phyloP scores from a whole-genome alignment of 2,797 vertebrate genomes.

The Bradypodion ventrale region DNA sequence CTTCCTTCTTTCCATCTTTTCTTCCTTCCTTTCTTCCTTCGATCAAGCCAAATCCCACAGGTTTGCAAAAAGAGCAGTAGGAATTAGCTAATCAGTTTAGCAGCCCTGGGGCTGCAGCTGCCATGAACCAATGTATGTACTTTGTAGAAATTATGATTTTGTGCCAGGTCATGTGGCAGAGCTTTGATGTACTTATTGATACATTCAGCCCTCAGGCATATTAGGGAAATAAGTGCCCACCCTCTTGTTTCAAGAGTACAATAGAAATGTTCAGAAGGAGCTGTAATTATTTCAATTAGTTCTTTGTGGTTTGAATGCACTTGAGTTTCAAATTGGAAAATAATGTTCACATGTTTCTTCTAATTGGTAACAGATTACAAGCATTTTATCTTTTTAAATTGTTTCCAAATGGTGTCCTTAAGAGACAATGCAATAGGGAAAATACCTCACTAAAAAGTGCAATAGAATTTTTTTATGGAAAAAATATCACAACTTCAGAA shows the following conservation, averaged over 20 bases:
- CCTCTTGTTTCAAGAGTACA: slow-evolving; percentile 57
- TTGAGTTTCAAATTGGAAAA: slow-evolving; percentile 82
- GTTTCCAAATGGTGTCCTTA: slow-evolving; percentile 75
- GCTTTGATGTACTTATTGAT: slow-evolving; percentile 67
- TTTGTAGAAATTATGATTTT: slow-evolving; percentile 19
- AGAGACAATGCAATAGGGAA: slow-evolving; percentile 41
- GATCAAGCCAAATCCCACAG: slow-evolving; percentile 1
- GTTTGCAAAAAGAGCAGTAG: slow-evolving; percentile 31
- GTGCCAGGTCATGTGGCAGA: slow-evolving; percentile 9
- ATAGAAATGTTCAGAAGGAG: slow-evolving; percentile 71
- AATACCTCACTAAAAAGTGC: slow-evolving; percentile 6
- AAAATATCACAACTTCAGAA: slow-evolving; percentile 28
- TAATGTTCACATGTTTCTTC: slow-evolving; percentile 77
- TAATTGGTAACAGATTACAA: slow-evolving; percentile 79
- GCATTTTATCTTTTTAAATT: slow-evolving; percentile 74
- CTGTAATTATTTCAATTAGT: slow-evolving; percentile 85
- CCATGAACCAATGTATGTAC: neutral
- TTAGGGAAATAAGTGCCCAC: slow-evolving; percentile 29
- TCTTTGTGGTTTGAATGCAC: slow-evolving; percentile 76
- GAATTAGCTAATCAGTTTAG: slow-evolving; percentile 14
- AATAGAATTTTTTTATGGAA: neutral
- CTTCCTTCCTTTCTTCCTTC: neutral
- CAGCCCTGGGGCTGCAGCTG: slow-evolving; percentile 52
- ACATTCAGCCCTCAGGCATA: slow-evolving; percentile 51
- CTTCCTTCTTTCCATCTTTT: neutral